A percentile compares a stretch with the other conserved stretches of the same genome.
Evolutionary conservation across 2,797 vertebrate genomes (phyloP).

Genomic region (Philypnodon macrostomus): DNA sequence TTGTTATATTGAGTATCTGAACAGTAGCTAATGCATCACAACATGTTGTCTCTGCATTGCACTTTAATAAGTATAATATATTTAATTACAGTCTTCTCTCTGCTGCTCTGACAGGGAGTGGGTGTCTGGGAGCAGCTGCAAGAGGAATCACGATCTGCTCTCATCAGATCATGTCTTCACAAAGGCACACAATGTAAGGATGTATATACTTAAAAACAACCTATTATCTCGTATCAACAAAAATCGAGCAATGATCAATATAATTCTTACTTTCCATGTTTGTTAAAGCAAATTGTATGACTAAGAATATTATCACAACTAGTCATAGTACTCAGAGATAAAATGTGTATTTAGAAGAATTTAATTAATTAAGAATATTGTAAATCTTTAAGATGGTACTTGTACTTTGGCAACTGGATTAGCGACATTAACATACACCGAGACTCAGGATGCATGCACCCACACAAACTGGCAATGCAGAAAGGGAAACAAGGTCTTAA

Average conservation of each 20-base stretch:
- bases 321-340: too few relatives aligned
- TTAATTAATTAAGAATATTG: neutral
- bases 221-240: too few relatives aligned
- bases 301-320: too few relatives aligned
- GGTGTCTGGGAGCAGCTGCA: slow-evolving; percentile 67
- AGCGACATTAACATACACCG: slow-evolving; percentile 5
- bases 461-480: slow-evolving; percentile 3
- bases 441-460: slow-evolving; percentile 8
- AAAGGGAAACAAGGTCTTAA: slow-evolving; percentile 14
- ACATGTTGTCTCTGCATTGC: slow-evolving; percentile 1
- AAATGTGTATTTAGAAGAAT: neutral
- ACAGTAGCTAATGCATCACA: neutral
- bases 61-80: slow-evolving; percentile 59
- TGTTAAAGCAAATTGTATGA: too few relatives aligned
- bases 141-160: slow-evolving; percentile 59
- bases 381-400: slow-evolving; percentile 2
- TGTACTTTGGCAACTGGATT: slow-evolving; percentile 7
- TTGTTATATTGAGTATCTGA: neutral
- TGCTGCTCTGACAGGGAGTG: slow-evolving; percentile 58
- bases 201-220: slow-evolving; percentile 29
- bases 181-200: slow-evolving; percentile 26
- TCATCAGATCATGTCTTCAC: slow-evolving; percentile 59
- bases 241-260: too few relatives aligned
- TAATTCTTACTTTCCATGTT: too few relatives aligned
- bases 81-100: slow-evolving; percentile 56